phyloP scores from a whole-genome alignment of 2,888 invertebrate genomes.

The Euphydryas editha region DNA sequence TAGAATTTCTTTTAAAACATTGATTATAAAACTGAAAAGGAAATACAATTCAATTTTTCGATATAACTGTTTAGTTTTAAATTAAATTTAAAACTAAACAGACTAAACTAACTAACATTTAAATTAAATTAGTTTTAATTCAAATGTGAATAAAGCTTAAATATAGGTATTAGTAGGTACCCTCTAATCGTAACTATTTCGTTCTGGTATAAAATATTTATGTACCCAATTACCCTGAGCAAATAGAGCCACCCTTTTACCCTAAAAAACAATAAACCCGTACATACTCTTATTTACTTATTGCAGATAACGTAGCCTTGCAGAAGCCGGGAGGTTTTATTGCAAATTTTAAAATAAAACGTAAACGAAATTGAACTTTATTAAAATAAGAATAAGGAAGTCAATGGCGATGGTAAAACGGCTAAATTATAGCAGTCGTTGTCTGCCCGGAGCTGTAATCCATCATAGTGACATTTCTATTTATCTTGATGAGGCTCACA shows the following conservation, averaged over 20 bases:
- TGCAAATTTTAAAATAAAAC: conserved; percentile 40
- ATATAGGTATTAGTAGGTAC: not conserved
- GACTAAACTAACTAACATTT: too few relatives aligned
- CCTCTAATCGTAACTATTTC: conserved; percentile 17
- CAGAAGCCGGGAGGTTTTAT: conserved; percentile 51
- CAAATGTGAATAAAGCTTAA: not conserved
- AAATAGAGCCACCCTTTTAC: conserved; percentile 46
- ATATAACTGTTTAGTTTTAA: too few relatives aligned
- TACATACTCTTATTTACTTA: conserved; percentile 64
- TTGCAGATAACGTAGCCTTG: conserved; percentile 64
- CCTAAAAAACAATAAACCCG: conserved; percentile 49
- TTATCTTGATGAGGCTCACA: conserved; percentile 78
- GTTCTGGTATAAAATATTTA: conserved; percentile 35
- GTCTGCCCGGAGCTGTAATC: conserved; percentile 66
- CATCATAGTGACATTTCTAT: conserved; percentile 80
- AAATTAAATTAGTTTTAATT: too few relatives aligned
- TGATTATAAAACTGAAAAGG: too few relatives aligned
- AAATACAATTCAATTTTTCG: too few relatives aligned
- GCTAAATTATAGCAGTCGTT: conserved; percentile 53
- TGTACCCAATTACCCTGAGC: conserved; percentile 46
- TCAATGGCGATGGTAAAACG: conserved; percentile 43
- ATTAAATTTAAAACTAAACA: too few relatives aligned
- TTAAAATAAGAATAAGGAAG: conserved; percentile 39
- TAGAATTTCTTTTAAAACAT: too few relatives aligned
- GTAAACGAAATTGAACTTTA: conserved; percentile 52